Evolutionary conservation across 2,888 invertebrate species (phyloP).

Genomic region (Laspeyria flexula): DNA sequence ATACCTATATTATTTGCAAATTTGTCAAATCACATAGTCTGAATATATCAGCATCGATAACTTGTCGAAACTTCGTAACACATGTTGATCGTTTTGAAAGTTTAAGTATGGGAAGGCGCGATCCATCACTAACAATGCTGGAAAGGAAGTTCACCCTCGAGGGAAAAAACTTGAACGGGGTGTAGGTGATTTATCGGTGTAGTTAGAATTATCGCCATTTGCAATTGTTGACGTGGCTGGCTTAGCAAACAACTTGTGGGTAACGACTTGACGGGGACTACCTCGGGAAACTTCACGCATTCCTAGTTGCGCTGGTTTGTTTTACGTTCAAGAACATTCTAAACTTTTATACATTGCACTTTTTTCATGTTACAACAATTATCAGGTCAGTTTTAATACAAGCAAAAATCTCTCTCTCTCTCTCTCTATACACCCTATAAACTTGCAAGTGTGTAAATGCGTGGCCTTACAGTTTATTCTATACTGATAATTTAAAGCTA

Average conservation of each 20-base stretch:
- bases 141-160: conserved; percentile 69
- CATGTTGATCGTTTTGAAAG: conserved; percentile 65
- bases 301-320: conserved; percentile 14
- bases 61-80: conserved; percentile 63
- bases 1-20: neutral
- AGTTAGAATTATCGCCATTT: conserved; percentile 85
- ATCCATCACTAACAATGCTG: conserved; percentile 80
- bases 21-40: conserved; percentile 51
- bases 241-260: conserved; percentile 72
- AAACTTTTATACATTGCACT: too few relatives aligned
- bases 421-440: too few relatives aligned
- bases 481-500: too few relatives aligned
- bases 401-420: too few relatives aligned
- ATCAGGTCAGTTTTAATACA: too few relatives aligned
- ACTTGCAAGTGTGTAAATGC: too few relatives aligned
- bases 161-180: conserved; percentile 78
- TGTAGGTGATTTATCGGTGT: conserved; percentile 81
- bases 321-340: neutral
- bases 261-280: conserved; percentile 67
- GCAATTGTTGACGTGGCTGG: conserved; percentile 80
- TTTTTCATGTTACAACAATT: too few relatives aligned
- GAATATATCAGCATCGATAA: conserved; percentile 47
- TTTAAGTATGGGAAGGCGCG: conserved; percentile 69
- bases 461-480: too few relatives aligned
- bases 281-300: conserved; percentile 24